Evolutionary conservation across 2,797 vertebrate genomes (phyloP), one percentile per base, ranked within the genome.

Genomic region (Cynodonichthys magdalenae): DNA sequence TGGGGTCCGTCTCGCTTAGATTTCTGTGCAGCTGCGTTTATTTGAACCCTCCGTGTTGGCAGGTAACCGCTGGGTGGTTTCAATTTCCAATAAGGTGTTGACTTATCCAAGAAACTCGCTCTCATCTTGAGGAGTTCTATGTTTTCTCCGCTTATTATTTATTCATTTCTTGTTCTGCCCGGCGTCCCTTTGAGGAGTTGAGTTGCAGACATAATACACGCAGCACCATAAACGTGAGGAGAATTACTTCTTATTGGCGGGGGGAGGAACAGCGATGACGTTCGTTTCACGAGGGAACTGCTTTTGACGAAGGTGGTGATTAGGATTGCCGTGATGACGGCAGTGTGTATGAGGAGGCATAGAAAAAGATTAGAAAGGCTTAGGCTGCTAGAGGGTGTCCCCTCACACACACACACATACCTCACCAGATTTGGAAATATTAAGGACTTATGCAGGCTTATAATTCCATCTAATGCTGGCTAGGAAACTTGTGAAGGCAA

Each of bases 301-400:
- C 69, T 77, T 1, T 48, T 87, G 83, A 87, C 75, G 71, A 65
- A 58, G 59, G 69, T 61, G 59, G 72, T 39, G 80, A 85, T 88
- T 85, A 83, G 75, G 77, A 89, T 85, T 82, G 73, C 70, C 54
- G 15, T 48, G 65, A 84, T 90, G 89, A 89, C 76, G 81, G 53
- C 63, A 50, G 50, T 15, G 39, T 62, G 71, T 74, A 85, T 80
- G 63, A 77, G 76, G 48, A 78, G 53, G 69, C 60, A 57, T 63
- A 74, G 60, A 81, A 80, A 75, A 46, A 71, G 87, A 84, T 90
- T 89, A 89, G 66, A 52, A 51, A 55, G 67, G 64, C 41, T 92
- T 85, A 85, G 60, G n/a, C 41, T 60, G 39, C 19, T 28, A 74
- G 71, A 82, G 87, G 87, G 86, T 88, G 74, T 87, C 77, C 85